Evolutionary conservation across 2,113 vertebrate genomes (phyloP).

Genomic region (Tinamus guttatus): DNA sequence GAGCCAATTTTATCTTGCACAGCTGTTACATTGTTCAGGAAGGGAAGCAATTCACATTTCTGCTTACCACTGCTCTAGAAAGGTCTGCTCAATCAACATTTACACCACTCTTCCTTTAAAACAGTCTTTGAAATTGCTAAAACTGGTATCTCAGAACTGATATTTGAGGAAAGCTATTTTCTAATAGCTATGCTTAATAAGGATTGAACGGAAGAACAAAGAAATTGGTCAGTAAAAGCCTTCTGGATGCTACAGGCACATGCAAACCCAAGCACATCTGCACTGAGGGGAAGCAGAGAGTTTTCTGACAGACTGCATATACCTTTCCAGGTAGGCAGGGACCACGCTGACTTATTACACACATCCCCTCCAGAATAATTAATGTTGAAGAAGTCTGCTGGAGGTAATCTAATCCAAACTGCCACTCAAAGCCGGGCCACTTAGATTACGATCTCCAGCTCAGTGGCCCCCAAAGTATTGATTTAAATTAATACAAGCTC

Average conservation of each 20-base stretch:
- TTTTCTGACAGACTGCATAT: background rate
- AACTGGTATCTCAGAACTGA: conserved; percentile 15
- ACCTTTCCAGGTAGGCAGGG: background rate
- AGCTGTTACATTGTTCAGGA: conserved; percentile 55
- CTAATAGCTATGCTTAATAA: background rate
- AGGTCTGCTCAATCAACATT: conserved; percentile 46
- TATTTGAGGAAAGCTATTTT: background rate
- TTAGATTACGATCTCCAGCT: background rate
- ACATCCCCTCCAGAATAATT: background rate
- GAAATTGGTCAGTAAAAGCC: rapidly evolving
- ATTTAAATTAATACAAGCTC: background rate
- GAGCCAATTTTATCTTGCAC: conserved; percentile 36
- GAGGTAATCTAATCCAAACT: background rate
- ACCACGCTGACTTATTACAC: background rate
- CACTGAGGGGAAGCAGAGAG: background rate
- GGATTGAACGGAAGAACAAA: background rate
- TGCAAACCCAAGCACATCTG: background rate
- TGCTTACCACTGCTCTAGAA: conserved; percentile 34
- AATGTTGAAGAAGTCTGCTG: background rate
- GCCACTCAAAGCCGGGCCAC: background rate
- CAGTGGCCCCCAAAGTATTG: background rate
- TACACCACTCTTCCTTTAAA: background rate
- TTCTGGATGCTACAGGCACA: background rate
- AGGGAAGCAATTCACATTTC: conserved; percentile 41
- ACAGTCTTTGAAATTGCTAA: conserved; percentile 44